Base-by-base conservation (phyloP, 2,113 vertebrate species). In the Ploceus nigricollis region DNA sequence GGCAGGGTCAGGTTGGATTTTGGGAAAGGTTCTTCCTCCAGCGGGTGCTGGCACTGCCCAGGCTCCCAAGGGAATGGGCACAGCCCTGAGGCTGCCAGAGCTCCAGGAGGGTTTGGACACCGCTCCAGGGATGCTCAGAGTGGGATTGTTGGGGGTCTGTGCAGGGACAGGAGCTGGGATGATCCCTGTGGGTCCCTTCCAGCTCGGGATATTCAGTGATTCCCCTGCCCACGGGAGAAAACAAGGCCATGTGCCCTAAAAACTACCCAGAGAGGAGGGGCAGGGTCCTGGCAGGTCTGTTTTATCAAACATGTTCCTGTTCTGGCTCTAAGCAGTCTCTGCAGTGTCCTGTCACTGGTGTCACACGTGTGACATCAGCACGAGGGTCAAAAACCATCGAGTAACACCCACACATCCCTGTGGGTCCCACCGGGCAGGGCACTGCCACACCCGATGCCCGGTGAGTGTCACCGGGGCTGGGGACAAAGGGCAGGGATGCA, bases 261-360 rank as follows among this genome's bases (percentile, higher is more conserved):
- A 56, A 3, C 10, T 1, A 4, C 40, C 13, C 30, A 20, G 35
- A 0, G 11, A 22, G 39, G 53, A 51, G 5, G 4, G 1, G 35
- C 14, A 3, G 71, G 9, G 11, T 81, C 27, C 17, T 10, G 37
- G 1, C 8, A 35, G 37, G 16, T 11, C 6, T 47, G 10, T 24
- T 27, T 15, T 4, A 3, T 2, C 7, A 15, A 50, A n/a, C 12
- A 1, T 0, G 5, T 45, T 83, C 21, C 27, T 1, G 0, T 1
- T 28, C 25, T 11, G 35, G 28, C 9, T 51, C 40, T 18, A 15
- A 17, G 3, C 40, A 2, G 11, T 0, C 37, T 16, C 28, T 17
- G 1, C 15, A 16, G 47, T 1, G 30, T 20, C 51, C 57, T 6
- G 53, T 1, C 1, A 1, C 4, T 24, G 68, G 57, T 76, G 71